Conservation (phyloP, 2,113 vertebrate genomes). For the Vanacampus margaritifer region DNA sequence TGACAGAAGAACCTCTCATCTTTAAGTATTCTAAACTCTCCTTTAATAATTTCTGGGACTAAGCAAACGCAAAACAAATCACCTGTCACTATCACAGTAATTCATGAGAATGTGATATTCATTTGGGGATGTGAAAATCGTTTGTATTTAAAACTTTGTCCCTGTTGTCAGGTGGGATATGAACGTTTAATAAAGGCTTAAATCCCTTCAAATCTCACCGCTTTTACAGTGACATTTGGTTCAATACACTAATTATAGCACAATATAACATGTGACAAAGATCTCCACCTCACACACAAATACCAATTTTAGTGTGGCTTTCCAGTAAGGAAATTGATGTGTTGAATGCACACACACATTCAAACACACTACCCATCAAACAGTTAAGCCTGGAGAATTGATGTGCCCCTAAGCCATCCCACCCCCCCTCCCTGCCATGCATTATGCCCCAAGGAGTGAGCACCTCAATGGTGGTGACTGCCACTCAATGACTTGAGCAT, state of each 20-base stretch:
- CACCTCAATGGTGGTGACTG: conserved; percentile 53
- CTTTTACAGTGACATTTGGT: conserved; percentile 56
- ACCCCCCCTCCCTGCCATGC: conserved; percentile 42
- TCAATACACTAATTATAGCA: conserved; percentile 62
- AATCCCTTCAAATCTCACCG: conserved; percentile 54
- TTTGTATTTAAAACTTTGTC: conserved; percentile 60
- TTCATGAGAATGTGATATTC: conserved; percentile 41
- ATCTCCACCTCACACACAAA: background rate
- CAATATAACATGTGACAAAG: conserved; percentile 47
- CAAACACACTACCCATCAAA: conserved; percentile 16
- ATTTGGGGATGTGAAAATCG: conserved; percentile 52
- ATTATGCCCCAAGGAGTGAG: conserved; percentile 58
- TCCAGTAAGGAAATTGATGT: conserved; percentile 34
- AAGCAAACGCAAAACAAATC: conserved; percentile 19
- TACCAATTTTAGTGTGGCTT: conserved; percentile 2
- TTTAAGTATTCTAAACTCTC: conserved; percentile 33
- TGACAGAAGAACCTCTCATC: conserved; percentile 25
- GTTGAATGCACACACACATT: conserved; percentile 11
- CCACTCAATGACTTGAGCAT: conserved; percentile 44
- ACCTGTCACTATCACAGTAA: conserved; percentile 32
- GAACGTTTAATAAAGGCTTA: conserved; percentile 50
- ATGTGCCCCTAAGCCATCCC: conserved; percentile 61
- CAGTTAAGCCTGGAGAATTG: conserved; percentile 61
- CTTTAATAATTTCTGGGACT: conserved; percentile 45
- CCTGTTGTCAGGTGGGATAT: conserved; percentile 51